Evolutionary conservation across 2,113 vertebrate species (phyloP), one percentile per base, ranked within the genome.

Genomic region (Cebidichthys violaceus): DNA sequence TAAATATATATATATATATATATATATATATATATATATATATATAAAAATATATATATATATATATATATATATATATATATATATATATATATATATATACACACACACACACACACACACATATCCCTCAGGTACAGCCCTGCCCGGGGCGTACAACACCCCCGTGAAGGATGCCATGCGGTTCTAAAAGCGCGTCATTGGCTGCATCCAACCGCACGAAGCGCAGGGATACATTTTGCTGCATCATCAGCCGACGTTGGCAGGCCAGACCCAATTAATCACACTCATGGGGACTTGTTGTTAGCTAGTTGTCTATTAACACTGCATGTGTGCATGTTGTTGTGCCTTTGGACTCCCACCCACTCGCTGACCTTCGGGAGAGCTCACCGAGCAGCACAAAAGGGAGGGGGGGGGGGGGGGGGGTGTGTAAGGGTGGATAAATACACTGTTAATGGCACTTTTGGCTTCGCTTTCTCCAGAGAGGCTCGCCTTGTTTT

Each of bases 371-470:
- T 84, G 85, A 91, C 89, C 90, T 92, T 89, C 85, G 65, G 55
- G 78, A 74, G 37, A 39, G 77, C 76, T 85, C 81, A 88, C 70
- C 70, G 79, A 75, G 81, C 17, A 54, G 55, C 70, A 70, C n/a
- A 80, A 69, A 66, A 4, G 60, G 57, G 47, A 18, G 47, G 8
- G 39, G 79, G 60, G 57, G 47, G 47, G 47, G 8, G 39, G 79
- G 66, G 47, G 59, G 81, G 59, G 62, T 27, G n/a, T n/a, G n/a
- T n/a, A n/a, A 70, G 70, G 59, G 66, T 33, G 74, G 75, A 85
- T 86, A 82, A 90, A 91, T 89, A 86, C 70, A 88, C 41, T 22
- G 83, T 87, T 92, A 90, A 92, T 88, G 89, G 84, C 82, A 85
- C 78, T 85, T 91, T 90, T 82, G 91, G 81, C 84, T 79, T 77